These are phyloP conservation scores for Cartodere bifasciata DNA, from an alignment of 2,888 invertebrate genomes.

Conservation along the genomic window DNA sequence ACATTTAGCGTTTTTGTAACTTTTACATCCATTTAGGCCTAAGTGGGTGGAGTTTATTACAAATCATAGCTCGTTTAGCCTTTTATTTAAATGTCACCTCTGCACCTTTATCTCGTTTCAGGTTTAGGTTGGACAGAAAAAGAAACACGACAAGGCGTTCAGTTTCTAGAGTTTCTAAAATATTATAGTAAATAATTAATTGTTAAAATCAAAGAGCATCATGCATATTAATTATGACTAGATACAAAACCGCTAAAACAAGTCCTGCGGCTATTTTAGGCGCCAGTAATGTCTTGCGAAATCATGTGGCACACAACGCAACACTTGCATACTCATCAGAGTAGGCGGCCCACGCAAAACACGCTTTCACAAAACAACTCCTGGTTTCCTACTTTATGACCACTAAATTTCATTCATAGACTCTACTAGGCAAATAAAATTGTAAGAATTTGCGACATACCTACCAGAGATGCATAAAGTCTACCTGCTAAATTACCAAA, in stretches of 20 bases:
- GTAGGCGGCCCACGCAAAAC: constrained; percentile 18
- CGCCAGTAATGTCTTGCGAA: constrained; percentile 19
- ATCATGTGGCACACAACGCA: constrained; percentile 17
- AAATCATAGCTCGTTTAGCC: background rate
- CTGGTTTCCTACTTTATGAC: constrained; percentile 21
- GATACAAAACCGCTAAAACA: constrained; percentile 16
- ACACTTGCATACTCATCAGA: constrained; percentile 21
- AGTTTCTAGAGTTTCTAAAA: no score
- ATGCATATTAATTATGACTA: constrained; percentile 1
- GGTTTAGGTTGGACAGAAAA: no score
- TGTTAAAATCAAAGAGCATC: no score
- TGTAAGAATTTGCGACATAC: no score
- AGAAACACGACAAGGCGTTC: no score
- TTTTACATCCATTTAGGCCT: constrained; percentile 1
- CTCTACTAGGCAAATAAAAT: no score
- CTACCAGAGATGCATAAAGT: no score
- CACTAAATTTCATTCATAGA: constrained; percentile 19
- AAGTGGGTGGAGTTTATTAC: constrained; percentile 1
- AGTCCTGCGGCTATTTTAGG: constrained; percentile 15
- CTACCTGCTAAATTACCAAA: no score
- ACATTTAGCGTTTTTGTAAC: constrained; percentile 1
- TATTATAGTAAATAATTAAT: no score
- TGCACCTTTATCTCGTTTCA: no score
- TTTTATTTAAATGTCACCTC: background rate
- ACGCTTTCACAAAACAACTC: constrained; percentile 20